A percentile compares a stretch with the other conserved stretches of the same genome.
phyloP scores from a whole-genome alignment of 2,797 vertebrate species.

The Lates japonicus region DNA sequence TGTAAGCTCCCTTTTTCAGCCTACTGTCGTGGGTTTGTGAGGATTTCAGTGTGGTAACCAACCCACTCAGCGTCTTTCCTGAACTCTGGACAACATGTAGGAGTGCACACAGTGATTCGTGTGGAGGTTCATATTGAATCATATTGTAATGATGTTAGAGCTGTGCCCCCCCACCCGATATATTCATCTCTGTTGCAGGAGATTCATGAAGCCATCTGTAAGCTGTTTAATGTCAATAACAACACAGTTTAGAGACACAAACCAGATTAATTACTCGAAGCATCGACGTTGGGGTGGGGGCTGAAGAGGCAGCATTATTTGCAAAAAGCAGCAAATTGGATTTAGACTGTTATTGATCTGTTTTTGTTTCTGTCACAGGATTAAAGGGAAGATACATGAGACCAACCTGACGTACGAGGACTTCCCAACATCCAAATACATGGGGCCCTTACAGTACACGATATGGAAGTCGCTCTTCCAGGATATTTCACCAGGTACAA shows the following conservation, averaged over 20 bases:
- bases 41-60: not conserved
- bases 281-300: not conserved
- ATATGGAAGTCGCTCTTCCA: conserved; percentile 99
- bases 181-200: conserved; percentile 28
- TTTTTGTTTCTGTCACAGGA: conserved; percentile 82
- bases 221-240: conserved; percentile 49
- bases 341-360: conserved; percentile 64
- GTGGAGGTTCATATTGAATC: conserved; percentile 57
- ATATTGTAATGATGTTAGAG: conserved; percentile 42
- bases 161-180: not conserved
- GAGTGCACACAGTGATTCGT: conserved; percentile 61
- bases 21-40: not conserved
- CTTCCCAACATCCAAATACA: conserved; percentile 98
- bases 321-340: conserved; percentile 41
- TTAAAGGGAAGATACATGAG: conserved; percentile 98
- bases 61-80: conserved; percentile 22
- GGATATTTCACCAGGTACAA: conserved; percentile 95
- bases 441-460: conserved; percentile 96
- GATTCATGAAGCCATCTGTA: conserved; percentile 49
- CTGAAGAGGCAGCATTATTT: conserved; percentile 35
- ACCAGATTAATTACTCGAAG: conserved; percentile 40
- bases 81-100: conserved; percentile 36
- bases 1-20: conserved; percentile 1
- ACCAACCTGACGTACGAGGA: conserved; percentile 98
- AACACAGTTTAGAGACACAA: conserved; percentile 40